A percentile compares a stretch with the other conserved stretches of the same genome.
Evolutionary conservation across 2,797 vertebrate species (phyloP).

Genomic region (Xiphophorus birchmanni): DNA sequence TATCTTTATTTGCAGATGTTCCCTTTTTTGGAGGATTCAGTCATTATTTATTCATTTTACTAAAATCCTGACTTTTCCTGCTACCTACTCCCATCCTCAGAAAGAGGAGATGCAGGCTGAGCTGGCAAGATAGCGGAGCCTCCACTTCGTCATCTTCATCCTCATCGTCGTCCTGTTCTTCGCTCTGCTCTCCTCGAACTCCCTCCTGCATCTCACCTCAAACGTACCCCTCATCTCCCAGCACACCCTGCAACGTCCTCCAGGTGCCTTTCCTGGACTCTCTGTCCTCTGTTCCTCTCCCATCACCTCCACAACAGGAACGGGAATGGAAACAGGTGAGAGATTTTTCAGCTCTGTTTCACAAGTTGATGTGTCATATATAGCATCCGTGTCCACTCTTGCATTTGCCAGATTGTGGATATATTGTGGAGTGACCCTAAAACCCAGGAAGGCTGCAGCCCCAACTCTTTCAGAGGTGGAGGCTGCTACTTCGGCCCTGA

Average conservation of each 20-base stretch:
- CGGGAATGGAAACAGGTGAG: slow-evolving; percentile 90
- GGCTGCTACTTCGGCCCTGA: slow-evolving; percentile 98
- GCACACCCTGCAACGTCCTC: slow-evolving; percentile 54
- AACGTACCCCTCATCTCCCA: slow-evolving; percentile 62
- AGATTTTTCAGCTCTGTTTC: not conserved
- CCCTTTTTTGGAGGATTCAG: not conserved
- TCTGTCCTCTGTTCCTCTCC: slow-evolving; percentile 65
- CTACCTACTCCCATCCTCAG: slow-evolving; percentile 18
- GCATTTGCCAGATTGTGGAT: slow-evolving; percentile 83
- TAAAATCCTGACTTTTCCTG: not conserved
- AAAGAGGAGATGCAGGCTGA: slow-evolving; percentile 55
- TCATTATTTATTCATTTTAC: not conserved
- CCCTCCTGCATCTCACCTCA: slow-evolving; percentile 63
- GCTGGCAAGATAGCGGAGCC: slow-evolving; percentile 62
- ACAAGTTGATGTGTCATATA: not conserved
- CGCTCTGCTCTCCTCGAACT: slow-evolving; percentile 72
- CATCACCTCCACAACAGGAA: slow-evolving; percentile 68
- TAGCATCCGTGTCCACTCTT: not conserved
- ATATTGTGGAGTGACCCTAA: slow-evolving; percentile 97
- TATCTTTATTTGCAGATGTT: not conserved
- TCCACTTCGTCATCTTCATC: slow-evolving; percentile 77
- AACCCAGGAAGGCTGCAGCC: slow-evolving; percentile 86
- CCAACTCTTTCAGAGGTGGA: slow-evolving; percentile 90
- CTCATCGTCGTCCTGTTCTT: slow-evolving; percentile 76
- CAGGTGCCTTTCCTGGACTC: slow-evolving; percentile 81